A percentile compares a stretch with the other conserved stretches of the same genome.
These are phyloP conservation scores for Archocentrus centrarchus DNA, from an alignment of 2,113 vertebrate species.

Conservation along the genomic window DNA sequence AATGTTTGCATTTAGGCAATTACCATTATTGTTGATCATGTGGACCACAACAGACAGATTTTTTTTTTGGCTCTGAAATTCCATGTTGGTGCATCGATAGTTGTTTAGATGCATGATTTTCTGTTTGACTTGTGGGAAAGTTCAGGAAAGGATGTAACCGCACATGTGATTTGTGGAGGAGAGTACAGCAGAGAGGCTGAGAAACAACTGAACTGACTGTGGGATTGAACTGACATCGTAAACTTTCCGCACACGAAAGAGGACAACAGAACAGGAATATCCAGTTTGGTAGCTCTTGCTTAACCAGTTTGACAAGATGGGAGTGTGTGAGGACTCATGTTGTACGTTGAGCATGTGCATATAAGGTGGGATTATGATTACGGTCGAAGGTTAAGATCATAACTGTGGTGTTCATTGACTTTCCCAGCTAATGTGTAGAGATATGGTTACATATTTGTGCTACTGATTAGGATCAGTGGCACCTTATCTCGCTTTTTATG, in stretches of 20 bases:
- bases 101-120: background rate
- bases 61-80: background rate
- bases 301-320: slow-evolving; percentile 42
- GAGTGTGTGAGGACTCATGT: slow-evolving; percentile 11
- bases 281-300: slow-evolving; percentile 33
- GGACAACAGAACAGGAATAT: background rate
- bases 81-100: background rate
- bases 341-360: background rate
- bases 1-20: background rate
- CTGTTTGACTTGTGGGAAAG: background rate
- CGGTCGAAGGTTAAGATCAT: slow-evolving; percentile 8
- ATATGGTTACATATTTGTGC: slow-evolving; percentile 7
- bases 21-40: background rate
- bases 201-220: slow-evolving; percentile 1
- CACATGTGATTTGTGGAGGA: slow-evolving; percentile 21
- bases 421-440: background rate
- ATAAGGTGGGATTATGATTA: background rate
- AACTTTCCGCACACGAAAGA: background rate
- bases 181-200: slow-evolving; percentile 4
- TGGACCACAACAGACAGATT: background rate
- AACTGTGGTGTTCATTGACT: slow-evolving; percentile 10
- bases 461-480: slow-evolving; percentile 30
- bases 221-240: background rate
- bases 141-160: background rate
- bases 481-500: background rate